Conservation (phyloP, 2,113 vertebrate genomes). For the Datnioides undecimradiatus region DNA sequence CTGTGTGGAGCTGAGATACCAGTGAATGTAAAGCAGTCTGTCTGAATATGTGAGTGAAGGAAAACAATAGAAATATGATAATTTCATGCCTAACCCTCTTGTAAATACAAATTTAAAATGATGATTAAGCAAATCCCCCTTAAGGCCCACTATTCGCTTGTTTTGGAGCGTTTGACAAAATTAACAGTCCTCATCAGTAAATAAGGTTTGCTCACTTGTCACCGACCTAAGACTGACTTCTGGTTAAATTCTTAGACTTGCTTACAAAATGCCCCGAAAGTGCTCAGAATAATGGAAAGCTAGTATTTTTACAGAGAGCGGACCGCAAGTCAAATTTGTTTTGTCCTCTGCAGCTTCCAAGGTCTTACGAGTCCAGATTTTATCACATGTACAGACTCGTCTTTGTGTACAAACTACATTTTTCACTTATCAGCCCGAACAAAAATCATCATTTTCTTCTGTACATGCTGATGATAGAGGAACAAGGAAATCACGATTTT, state of each 20-base stretch:
- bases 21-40: neutral
- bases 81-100: neutral
- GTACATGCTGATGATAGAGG: neutral
- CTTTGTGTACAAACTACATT: constrained; percentile 16
- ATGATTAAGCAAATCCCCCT: neutral
- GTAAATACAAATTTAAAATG: neutral
- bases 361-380: neutral
- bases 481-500: constrained; percentile 4
- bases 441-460: neutral
- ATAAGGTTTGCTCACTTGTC: neutral
- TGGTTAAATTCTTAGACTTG: neutral
- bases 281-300: neutral
- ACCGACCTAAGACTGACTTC: neutral
- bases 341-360: neutral
- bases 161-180: neutral
- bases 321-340: neutral
- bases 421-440: constrained; percentile 20
- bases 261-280: too few relatives aligned
- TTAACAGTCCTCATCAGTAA: neutral
- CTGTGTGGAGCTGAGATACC: neutral
- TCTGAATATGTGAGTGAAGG: neutral
- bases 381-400: neutral
- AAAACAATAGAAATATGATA: neutral
- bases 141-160: neutral
- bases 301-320: neutral